These are phyloP conservation scores for Smittia aterrima DNA, from an alignment of 2,888 invertebrate genomes.

Conservation along the genomic window DNA sequence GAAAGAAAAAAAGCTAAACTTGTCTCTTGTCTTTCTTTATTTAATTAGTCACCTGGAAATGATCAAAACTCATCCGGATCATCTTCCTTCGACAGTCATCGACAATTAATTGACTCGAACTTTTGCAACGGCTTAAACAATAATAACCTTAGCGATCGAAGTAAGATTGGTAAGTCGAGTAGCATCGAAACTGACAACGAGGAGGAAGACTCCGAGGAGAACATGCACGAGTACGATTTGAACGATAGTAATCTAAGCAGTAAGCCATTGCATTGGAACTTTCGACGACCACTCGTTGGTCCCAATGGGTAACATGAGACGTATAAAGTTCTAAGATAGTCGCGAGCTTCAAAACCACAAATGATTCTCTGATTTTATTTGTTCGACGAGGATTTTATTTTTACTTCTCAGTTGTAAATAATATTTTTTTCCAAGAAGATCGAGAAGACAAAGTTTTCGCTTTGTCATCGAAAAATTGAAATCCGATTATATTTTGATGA, in stretches of 20 bases:
- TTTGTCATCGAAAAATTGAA: not conserved
- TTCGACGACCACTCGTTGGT: slow-evolving; percentile 51
- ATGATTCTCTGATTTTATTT: not conserved
- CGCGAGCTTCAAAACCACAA: not conserved
- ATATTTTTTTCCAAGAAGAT: not conserved
- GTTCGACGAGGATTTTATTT: not conserved
- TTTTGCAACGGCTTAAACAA: slow-evolving; percentile 43
- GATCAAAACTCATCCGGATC: slow-evolving; percentile 40
- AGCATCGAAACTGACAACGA: slow-evolving; percentile 41
- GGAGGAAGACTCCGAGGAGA: slow-evolving; percentile 36
- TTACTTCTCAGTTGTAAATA: not conserved
- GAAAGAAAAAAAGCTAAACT: not conserved
- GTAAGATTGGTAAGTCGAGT: slow-evolving; percentile 32
- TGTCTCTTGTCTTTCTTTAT: not conserved
- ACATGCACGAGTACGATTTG: slow-evolving; percentile 34
- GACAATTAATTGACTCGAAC: slow-evolving; percentile 43
- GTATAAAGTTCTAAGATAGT: not conserved
- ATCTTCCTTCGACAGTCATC: slow-evolving; percentile 44
- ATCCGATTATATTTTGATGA: not conserved
- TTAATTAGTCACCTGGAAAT: slow-evolving; percentile 37
- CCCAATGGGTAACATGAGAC: slow-evolving; percentile 50
- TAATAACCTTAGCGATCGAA: slow-evolving; percentile 30
- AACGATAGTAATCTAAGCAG: slow-evolving; percentile 41
- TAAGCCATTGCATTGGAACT: slow-evolving; percentile 42
- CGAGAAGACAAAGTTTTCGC: not conserved